Percentiles rank a stretch among this genome's conserved stretches.
These are phyloP conservation scores for Porites cylindrica DNA, from an alignment of 92 coral and sea anemone genomes.

Conservation along the genomic window DNA sequence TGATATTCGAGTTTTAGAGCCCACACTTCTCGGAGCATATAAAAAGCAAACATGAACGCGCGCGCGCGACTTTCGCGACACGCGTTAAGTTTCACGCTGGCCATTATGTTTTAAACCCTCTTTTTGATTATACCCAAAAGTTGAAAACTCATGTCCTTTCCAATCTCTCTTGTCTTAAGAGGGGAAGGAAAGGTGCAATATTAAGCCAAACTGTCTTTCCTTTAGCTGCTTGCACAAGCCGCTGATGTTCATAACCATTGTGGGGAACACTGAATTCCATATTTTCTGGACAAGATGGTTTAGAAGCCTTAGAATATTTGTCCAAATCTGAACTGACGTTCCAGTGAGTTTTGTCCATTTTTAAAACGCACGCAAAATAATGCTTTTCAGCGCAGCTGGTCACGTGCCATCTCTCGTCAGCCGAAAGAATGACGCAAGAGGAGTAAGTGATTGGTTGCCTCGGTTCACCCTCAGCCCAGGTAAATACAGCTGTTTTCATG, in stretches of 20 bases:
- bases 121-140: no score
- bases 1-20: no score
- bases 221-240: slow-evolving; percentile 48
- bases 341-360: slow-evolving; percentile 43
- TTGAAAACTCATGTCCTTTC: no score
- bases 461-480: slow-evolving; percentile 87
- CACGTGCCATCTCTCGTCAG: slow-evolving; percentile 80
- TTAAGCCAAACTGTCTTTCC: slow-evolving; percentile 80
- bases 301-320: slow-evolving; percentile 26
- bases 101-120: not conserved
- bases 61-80: no score
- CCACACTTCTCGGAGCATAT: no score
- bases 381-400: slow-evolving; percentile 64
- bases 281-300: slow-evolving; percentile 58
- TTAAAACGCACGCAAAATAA: slow-evolving; percentile 72
- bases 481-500: slow-evolving; percentile 76
- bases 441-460: slow-evolving; percentile 40
- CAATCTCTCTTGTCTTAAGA: not conserved
- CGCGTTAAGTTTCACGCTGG: not conserved
- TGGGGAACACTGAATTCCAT: slow-evolving; percentile 77
- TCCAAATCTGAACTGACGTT: slow-evolving; percentile 43
- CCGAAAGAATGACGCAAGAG: slow-evolving; percentile 71
- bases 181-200: slow-evolving; percentile 60
- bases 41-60: no score
- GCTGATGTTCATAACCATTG: slow-evolving; percentile 70